Base-by-base conservation (phyloP, 2,888 invertebrate genomes). In the Acrobasis repandana region DNA sequence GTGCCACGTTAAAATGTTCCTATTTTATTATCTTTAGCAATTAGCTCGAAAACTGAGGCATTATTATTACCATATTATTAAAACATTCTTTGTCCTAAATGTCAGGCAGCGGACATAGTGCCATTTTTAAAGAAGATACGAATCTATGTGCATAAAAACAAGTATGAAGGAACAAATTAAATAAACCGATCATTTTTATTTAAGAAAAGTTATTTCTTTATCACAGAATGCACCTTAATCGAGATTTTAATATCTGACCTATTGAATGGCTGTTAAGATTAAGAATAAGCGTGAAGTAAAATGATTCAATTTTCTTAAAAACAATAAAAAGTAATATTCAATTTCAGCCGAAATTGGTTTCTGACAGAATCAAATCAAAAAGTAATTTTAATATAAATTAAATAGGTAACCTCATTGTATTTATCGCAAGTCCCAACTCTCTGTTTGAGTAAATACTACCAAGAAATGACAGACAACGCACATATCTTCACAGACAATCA, bases 21-120 rank as follows among this genome's bases (percentile, higher is more conserved):
- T 48, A 49, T 58, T 58, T 20, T 36, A 58, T 36, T 36, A 33
- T 49, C 36, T 58, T 49, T 49, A 36, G 16, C 20, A 58, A 38
- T 49, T 50, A 38, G 18, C 50, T 50, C 34, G 15, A 58, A 49
- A 57, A 38, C 48, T 49, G 36, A 38, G 9, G 49, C 36, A 16
- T 49, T 58, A 58, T 50, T 28, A 49, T 48, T 33, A 18, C 49
- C 58, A 38, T 20, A 58, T 58, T 49, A 49, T 38, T 58, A 38
- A 58, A 58, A 58, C 46, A 58, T 36, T 58, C 49, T 58, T 58
- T 58, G 49, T 58, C 50, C 18, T 49, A 36, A 58, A 49, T 54
- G 54, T 38, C 38, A 20, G 14, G 8, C 38, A 16, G 38, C 38
- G 10, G 38, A 20, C 38, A n/a, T 54, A 20, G 43, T 54, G 18